These are phyloP conservation scores for Goniozus legneri DNA, from an alignment of 1,140 invertebrate species.

Conservation along the genomic window DNA sequence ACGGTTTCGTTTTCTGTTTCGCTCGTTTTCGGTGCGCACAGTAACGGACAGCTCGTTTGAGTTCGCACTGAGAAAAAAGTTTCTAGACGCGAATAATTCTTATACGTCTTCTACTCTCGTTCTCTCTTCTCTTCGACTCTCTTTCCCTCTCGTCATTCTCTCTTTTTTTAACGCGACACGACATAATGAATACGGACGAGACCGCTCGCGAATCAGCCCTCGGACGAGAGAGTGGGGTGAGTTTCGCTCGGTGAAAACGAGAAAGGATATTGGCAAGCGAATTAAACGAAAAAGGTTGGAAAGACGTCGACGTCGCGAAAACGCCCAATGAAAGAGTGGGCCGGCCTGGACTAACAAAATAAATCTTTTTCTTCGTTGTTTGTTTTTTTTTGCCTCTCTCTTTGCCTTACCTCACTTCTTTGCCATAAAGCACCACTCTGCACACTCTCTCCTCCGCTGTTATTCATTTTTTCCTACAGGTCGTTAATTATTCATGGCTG, in stretches of 20 bases:
- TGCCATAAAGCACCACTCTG: no score
- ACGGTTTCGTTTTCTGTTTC: constrained; percentile 10
- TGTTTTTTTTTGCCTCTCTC: neutral
- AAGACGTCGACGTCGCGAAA: neutral
- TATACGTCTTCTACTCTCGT: constrained; percentile 8
- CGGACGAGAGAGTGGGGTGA: neutral
- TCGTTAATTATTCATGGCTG: neutral
- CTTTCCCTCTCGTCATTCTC: constrained; percentile 9
- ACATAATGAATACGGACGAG: constrained; percentile 16
- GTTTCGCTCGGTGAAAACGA: neutral
- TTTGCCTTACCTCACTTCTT: no score
- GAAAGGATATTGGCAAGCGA: neutral
- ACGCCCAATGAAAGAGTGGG: neutral
- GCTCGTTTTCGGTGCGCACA: constrained; percentile 9
- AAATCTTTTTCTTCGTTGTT: neutral
- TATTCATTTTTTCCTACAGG: neutral
- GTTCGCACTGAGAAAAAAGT: neutral
- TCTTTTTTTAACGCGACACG: constrained; percentile 1
- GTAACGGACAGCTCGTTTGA: neutral
- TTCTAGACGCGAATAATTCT: neutral
- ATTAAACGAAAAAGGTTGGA: no score
- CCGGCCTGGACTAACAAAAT: neutral
- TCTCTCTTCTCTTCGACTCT: constrained; percentile 4
- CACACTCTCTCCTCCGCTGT: no score
- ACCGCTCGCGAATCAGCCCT: constrained; percentile 4